Evolutionary conservation across 1,140 invertebrate species (phyloP), one percentile per base, ranked within the genome.

Genomic region (Anoplophora glabripennis): DNA sequence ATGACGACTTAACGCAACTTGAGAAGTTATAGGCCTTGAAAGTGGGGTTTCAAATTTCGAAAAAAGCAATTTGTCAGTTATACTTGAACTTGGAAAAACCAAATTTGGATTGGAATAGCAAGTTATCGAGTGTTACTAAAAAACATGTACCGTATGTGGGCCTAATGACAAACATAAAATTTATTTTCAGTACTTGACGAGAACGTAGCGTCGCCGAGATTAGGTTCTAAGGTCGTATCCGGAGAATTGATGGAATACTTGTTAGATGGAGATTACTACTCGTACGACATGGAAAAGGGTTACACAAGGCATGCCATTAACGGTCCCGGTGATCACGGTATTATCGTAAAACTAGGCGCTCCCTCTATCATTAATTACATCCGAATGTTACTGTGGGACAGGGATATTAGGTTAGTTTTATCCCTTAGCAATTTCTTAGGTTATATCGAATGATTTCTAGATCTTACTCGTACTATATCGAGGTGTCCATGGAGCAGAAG

Each of bases 401-500:
- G 87, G 67, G 96, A 98, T 77, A 83, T 86, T 71, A 87, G 94
- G 88, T 88, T 28, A 5, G 21, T 28, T 28, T 28, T 5, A 28
- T 28, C 2, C 21, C 21, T 5, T 28, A 28, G 21, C 21, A 5
- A 3, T 28, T 28, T 28, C 21, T 5, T 5, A 5, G 5, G 21
- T 28, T 28, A 28, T 28, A 28, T 28, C 5, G 2, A 18, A 44
- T 35, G n/a, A 15, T 51, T 76, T 77, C 18, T 65, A 89, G 87
- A 58, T 94, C 94, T 1, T 98, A 98, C 80, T 96, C 94, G 0
- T 99, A 99, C 77, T 98, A 88, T 71, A 87, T 99, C 59, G 95
- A 99, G 77, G 90, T 97, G 9, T 98, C 94, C 0, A 92, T 97
- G 79, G 93, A 99, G 83, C 88, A 93, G 76, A 90, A 92, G 76